Evolutionary conservation across 2,797 vertebrate genomes (phyloP), one percentile per base, ranked within the genome.

Genomic region (Iguana delicatissima): DNA sequence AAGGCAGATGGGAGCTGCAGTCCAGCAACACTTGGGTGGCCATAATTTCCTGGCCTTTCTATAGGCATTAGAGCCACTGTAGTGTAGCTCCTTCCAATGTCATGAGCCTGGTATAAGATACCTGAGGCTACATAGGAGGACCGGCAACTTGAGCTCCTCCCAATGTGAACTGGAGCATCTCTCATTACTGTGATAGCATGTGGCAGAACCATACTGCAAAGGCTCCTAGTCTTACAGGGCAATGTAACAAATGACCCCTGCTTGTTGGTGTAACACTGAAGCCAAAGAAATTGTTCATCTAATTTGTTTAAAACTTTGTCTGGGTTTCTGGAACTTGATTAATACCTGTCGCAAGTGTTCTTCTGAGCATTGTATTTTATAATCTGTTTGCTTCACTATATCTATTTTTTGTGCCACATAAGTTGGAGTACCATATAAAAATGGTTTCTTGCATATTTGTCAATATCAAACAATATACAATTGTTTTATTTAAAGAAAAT

Each of bases 351-450:
- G 3, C 64, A 73, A 80, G 6, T 26, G 6, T n/a, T 85, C 52
- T 29, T 50, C 42, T 72, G 24, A 73, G 42, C n/a, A 38, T 38
- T 16, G 24, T 62, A 80, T 22, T 85, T 59, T 89, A 76, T 50
- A 12, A 52, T 52, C 26, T 82, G 46, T 89, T 67, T 89, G 81
- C 14, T 89, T 77, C 77, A 85, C 79, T 85, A 89, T 55, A 57
- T 74, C 18, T 59, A 46, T 89, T n/a, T 22, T n/a, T 73, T 80
- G 20, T 77, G 8, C 67, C 67, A 69, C 2, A 59, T 62, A 62
- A 59, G 57, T 20, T 62, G 20, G 18, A 62, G 57, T 59, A 18
- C 57, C 57, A 62, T 62, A 62, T 24, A 62, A 62, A 62, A 69
- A 29, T 10, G 14, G 1, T 32, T 22, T 10, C 67, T 32, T 69